Base-by-base conservation (phyloP, 2,888 invertebrate species). In the Aplocera efformata region DNA sequence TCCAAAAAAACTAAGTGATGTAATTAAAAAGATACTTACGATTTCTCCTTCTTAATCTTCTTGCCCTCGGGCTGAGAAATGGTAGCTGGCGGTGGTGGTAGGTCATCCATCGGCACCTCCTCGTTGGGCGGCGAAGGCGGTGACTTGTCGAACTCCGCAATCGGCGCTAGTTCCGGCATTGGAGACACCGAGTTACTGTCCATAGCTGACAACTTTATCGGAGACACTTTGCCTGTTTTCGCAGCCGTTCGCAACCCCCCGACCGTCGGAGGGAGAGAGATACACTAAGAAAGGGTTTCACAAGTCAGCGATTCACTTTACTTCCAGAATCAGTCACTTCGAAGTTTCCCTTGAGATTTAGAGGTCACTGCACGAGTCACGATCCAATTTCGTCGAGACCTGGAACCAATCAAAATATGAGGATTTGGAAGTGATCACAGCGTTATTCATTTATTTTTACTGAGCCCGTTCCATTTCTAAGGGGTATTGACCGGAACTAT, bases 71-170 rank as follows among this genome's bases (percentile, higher is more conserved):
- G 67, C 50, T 88, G 89, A 13, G 86, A 75, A 49, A 91, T 90
- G 51, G 90, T 89, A 8, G 90, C 89, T 3, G 91, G 91, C 6
- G 92, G 91, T 24, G 92, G 91, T 8, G 92, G 92, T 52, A 92
- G 75, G 60, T 92, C 91, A 49, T 92, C 92, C 90, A 91, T 90
- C 0, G 91, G 90, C 38, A 91, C 86, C 60, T 89, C 89, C 54
- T 89, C 89, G 56, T 89, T 89, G 21, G 91, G 91, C 23, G 92
- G 92, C 53, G 91, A 91, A 5, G 92, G 92, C 21, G 92, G 92
- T 6, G 92, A 91, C 79, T 92, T 92, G 68, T 92, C 92, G 65
- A 92, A 92, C 81, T 92, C 92, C 32, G 92, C 92, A 53, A 92
- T 92, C 20, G 92, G 92, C 39, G 92, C 92, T 72, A 91, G 72